Conservation (phyloP, 2,797 vertebrate species). For the Fistularia tabacaria region DNA sequence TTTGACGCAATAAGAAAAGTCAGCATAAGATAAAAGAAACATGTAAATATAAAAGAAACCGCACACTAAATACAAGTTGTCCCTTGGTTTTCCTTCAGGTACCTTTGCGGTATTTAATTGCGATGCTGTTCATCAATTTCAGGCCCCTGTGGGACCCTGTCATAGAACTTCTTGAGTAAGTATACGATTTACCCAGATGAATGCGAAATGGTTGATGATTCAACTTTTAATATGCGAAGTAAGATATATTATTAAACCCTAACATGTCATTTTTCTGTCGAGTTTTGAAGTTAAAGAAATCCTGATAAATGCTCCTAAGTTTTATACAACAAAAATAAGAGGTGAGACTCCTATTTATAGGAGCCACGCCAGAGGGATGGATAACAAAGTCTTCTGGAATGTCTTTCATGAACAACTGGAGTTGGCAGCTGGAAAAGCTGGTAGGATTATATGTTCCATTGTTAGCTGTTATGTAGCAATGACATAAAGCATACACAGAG, state of each 20-base stretch:
- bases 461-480: background rate
- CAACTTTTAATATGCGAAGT: no score
- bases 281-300: no score
- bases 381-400: constrained; percentile 93
- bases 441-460: constrained; percentile 64
- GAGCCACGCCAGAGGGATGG: constrained; percentile 90
- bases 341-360: constrained; percentile 53
- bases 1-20: no score
- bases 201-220: no score
- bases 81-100: constrained; percentile 69
- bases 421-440: constrained; percentile 83
- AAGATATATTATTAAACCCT: no score
- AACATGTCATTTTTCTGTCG: no score
- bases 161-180: constrained; percentile 90
- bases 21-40: no score
- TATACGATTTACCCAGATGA: constrained; percentile 7
- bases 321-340: no score
- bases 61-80: no score
- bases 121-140: constrained; percentile 96
- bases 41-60: no score
- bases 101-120: constrained; percentile 89
- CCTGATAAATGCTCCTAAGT: no score
- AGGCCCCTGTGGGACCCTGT: constrained; percentile 90
- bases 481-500: no score
- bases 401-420: constrained; percentile 89